phyloP scores from a whole-genome alignment of 2,888 invertebrate species.

The Busseola fusca region DNA sequence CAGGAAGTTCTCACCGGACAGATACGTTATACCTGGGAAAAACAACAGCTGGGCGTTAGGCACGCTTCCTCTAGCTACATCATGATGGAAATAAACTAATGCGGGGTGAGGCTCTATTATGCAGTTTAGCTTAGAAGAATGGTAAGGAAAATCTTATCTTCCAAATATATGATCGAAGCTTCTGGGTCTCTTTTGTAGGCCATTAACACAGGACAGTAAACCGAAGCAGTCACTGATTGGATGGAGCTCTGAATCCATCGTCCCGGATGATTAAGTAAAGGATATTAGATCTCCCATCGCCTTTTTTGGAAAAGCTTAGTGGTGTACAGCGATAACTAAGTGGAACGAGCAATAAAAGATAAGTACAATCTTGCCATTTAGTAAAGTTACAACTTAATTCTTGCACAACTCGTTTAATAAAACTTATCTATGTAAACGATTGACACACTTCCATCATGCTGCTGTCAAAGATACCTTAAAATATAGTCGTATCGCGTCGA shows the following conservation, averaged over 20 bases:
- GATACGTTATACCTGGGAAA: constrained; percentile 90
- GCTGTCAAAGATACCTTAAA: constrained; percentile 11
- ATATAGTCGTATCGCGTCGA: constrained; percentile 2
- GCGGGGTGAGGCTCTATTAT: neutral
- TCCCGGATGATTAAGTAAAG: neutral
- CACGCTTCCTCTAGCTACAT: neutral
- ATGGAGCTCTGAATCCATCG: too few relatives aligned
- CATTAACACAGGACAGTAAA: neutral
- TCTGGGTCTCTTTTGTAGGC: neutral
- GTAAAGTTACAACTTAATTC: constrained; percentile 37
- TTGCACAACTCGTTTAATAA: constrained; percentile 41
- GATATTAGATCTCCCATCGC: neutral
- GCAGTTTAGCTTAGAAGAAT: neutral
- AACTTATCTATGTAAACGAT: constrained; percentile 38
- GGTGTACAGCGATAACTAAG: neutral
- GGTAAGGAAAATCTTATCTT: neutral
- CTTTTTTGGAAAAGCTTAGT: constrained; percentile 14
- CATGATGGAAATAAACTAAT: neutral
- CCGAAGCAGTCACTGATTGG: neutral
- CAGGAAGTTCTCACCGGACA: constrained; percentile 94
- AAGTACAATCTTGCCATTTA: constrained; percentile 1
- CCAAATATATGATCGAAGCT: too few relatives aligned
- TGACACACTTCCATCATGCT: constrained; percentile 39
- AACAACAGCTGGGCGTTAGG: constrained; percentile 13
- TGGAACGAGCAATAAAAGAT: constrained; percentile 7